phyloP scores from a whole-genome alignment of 1,140 invertebrate species.

The Ostrea edulis region DNA sequence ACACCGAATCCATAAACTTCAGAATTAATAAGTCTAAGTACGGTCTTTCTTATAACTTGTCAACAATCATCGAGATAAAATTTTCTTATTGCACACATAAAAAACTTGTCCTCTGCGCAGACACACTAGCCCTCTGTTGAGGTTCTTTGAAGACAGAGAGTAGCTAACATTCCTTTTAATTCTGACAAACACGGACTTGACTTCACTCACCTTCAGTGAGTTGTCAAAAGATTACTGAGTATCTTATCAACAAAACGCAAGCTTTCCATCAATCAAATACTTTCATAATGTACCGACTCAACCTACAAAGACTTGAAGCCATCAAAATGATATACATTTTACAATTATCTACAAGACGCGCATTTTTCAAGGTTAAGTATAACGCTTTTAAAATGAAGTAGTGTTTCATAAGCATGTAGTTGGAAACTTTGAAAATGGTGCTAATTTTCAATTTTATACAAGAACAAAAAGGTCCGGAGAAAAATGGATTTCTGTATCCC shows the following conservation, averaged over 20 bases:
- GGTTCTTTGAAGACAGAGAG: neutral
- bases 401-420: neutral
- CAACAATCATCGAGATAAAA: constrained; percentile 1
- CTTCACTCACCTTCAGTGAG: neutral
- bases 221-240: constrained; percentile 13
- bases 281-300: constrained; percentile 20
- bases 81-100: constrained; percentile 24
- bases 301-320: constrained; percentile 3
- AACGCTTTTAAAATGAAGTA: neutral
- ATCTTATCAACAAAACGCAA: constrained; percentile 27
- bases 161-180: constrained; percentile 5
- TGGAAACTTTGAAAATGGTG: neutral
- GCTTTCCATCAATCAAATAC: constrained; percentile 29
- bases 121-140: neutral
- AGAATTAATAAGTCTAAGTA: constrained; percentile 25
- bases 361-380: neutral
- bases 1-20: neutral
- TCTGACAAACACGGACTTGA: constrained; percentile 24
- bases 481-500: neutral
- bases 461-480: neutral
- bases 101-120: neutral
- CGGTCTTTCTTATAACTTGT: constrained; percentile 26
- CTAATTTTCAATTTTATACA: neutral
- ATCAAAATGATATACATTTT: constrained; percentile 5
- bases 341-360: neutral